Base-by-base conservation (phyloP, 2,113 vertebrate species). In the Pelecanoides urinatrix region DNA sequence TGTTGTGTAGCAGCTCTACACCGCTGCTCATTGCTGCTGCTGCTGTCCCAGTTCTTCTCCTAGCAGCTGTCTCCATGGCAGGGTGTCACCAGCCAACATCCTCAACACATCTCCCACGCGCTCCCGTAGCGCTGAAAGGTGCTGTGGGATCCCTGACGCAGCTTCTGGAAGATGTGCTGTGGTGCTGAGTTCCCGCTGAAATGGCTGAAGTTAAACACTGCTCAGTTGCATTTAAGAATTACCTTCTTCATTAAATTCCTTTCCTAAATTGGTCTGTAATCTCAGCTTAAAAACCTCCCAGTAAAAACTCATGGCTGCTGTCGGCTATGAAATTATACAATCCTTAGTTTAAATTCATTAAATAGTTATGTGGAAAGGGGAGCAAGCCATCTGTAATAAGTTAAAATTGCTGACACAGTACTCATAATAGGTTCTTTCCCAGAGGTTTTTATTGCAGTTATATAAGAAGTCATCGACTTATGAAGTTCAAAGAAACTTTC, bases 381-480 rank as follows among this genome's bases (percentile, higher is more conserved):
- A 96, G 79, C 30, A 47, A 97, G 76, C 65, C 61, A 21, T 93
- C 73, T 88, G 65, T 88, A 96, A 96, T 80, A 59, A 96, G 63
- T 44, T 89, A 55, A 95, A 97, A 96, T 67, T 95, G 97, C 96
- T 97, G 97, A 98, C 94, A 95, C 73, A 34, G 59, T 72, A 22
- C 47, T 95, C 44, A 25, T 92, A 90, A 96, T 67, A 74, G 67
- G 38, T 84, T 96, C 86, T 96, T 94, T 96, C 91, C 80, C 94
- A 97, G 90, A 97, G 93, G 90, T 97, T 98, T 96, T 96, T 92
- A 82, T 85, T 97, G 80, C 40, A 88, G 52, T 97, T 97, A 96
- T 86, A 53, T 92, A 97, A 97, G 80, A 97, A 97, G 95, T 79
- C 70, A 70, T 93, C 34, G 22, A 90, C 56, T 97, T 94, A 56